Base-by-base conservation (phyloP, 2,113 vertebrate genomes). In the Brienomyrus longianalis region DNA sequence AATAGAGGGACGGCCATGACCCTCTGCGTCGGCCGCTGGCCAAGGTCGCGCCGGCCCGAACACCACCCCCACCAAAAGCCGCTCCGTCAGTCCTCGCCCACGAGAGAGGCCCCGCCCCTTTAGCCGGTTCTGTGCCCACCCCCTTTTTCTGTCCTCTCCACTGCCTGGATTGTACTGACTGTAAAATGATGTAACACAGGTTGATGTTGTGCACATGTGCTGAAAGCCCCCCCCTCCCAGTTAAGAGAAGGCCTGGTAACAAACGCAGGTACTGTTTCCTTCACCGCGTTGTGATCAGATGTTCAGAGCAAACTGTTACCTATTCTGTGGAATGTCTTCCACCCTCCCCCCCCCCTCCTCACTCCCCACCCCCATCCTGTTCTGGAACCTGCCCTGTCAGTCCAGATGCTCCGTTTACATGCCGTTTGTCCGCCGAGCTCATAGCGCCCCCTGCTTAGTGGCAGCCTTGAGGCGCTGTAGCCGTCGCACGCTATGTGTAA, bases 181-280 rank as follows among this genome's bases (percentile, higher is more conserved):
- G 94, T 97, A 95, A 97, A 97, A 97, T 96, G 95, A 93, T 96
- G 96, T 97, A 97, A 97, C 96, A 96, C 97, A 97, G 97, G 96
- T 96, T 96, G 95, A 91, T 89, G 90, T 96, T 96, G 95, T 97
- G 87, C 96, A 96, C 96, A 96, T 96, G 95, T 97, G 96, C 96
- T 96, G 96, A 97, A 96, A 96, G 52, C 39, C 17, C 51, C 15
- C 96, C 96, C 96, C 96, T 96, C 96, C 90, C 90, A 92, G 90
- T 92, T 88, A 89, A 96, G 96, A 95, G 96, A 96, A 96, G 96
- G 95, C 96, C 94, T 94, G 95, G 96, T 97, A 94, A 95, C 95
- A 90, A 87, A 96, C 95, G 94, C 96, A 97, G 97, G 97, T 97
- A 97, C 97, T 97, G 96, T 97, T 93, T 85, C 80, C 95, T 96